These are phyloP conservation scores for Pogoniulus pusillus DNA, from an alignment of 2,797 vertebrate species.

Conservation along the genomic window DNA sequence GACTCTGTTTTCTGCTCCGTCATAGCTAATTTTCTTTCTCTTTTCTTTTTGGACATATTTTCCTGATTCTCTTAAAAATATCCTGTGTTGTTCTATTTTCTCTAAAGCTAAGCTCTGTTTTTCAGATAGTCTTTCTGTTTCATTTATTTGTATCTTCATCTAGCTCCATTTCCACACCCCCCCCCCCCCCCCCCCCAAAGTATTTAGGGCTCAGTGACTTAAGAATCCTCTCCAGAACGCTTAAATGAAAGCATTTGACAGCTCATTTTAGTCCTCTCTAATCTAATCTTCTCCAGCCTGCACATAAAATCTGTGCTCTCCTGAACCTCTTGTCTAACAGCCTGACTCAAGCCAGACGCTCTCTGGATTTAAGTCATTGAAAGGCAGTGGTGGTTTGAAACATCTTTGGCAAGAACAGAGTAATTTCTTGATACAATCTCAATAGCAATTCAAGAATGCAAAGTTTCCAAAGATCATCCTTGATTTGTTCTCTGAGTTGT, in stretches of 20 bases:
- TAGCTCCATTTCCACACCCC: background rate
- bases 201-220: background rate
- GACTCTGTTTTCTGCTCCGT: conserved; percentile 7
- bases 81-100: background rate
- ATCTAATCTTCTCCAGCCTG: background rate
- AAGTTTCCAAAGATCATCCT: background rate
- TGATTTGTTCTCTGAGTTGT: background rate
- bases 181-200: fast-evolving
- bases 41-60: background rate
- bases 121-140: background rate
- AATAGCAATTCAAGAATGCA: background rate
- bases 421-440: background rate
- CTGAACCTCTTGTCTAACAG: background rate
- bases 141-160: background rate
- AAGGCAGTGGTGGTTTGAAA: background rate
- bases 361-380: background rate
- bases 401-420: background rate
- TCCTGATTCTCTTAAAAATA: background rate
- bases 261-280: background rate
- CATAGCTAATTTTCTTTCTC: background rate
- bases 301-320: background rate
- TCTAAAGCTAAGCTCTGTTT: background rate
- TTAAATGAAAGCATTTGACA: background rate
- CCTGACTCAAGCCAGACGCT: background rate
- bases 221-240: background rate